Conservation (phyloP, 2,113 vertebrate genomes). For the Progne subis region DNA sequence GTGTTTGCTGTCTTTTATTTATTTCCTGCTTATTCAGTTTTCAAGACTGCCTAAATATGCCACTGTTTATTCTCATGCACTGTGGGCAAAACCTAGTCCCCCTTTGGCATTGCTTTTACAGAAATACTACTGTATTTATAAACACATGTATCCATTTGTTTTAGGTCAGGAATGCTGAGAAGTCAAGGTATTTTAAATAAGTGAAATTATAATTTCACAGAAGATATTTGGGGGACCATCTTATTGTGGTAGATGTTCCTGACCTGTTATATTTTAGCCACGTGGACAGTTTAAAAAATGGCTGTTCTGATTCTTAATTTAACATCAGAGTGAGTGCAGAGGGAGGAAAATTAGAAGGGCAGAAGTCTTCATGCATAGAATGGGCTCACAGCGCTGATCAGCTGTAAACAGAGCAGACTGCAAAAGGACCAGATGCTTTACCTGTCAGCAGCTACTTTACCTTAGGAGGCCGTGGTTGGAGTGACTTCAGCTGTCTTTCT, state of each 20-base stretch:
- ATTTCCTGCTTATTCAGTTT: neutral
- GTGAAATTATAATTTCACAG: neutral
- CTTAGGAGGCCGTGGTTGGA: neutral
- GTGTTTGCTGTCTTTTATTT: neutral
- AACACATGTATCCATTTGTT: neutral
- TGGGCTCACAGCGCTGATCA: neutral
- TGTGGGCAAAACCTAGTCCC: neutral
- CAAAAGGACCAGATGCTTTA: neutral
- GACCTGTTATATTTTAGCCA: neutral
- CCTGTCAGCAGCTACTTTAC: neutral
- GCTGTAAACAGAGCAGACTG: neutral
- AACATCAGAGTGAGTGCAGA: neutral
- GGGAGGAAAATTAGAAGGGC: neutral
- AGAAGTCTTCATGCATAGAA: neutral
- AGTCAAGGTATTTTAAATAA: neutral
- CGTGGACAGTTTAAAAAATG: neutral
- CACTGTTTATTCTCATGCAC: neutral
- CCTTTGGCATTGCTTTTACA: neutral
- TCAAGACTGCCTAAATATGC: neutral
- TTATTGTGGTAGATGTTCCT: neutral
- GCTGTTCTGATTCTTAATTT: neutral
- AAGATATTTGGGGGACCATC: neutral
- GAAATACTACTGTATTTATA: neutral
- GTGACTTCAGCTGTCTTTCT: neutral
- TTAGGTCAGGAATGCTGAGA: neutral